phyloP scores from a whole-genome alignment of 2,888 invertebrate genomes.

The Stictocephala bisonia region DNA sequence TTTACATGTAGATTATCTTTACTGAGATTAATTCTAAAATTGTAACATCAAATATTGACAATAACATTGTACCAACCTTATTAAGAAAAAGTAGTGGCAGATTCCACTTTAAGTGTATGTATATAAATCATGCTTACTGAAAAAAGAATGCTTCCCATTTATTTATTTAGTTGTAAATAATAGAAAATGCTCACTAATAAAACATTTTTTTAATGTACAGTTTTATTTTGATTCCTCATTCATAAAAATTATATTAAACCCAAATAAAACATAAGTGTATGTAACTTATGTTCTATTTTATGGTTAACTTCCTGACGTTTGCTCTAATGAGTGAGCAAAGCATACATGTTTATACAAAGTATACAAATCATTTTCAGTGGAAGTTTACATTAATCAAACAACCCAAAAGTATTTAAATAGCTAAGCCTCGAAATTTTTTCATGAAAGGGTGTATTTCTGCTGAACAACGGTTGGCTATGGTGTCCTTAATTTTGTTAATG shows the following conservation, averaged over 20 bases:
- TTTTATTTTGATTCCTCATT: too few species aligned
- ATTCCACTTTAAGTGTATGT: slow-evolving; percentile 9
- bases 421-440: slow-evolving; percentile 37
- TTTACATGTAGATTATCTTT: slow-evolving; percentile 1
- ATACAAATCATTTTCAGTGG: too few species aligned
- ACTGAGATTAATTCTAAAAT: slow-evolving; percentile 35
- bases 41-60: slow-evolving; percentile 37
- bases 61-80: background rate
- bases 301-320: too few species aligned
- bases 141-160: slow-evolving; percentile 28
- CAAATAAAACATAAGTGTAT: too few species aligned
- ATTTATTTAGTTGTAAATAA: slow-evolving; percentile 34
- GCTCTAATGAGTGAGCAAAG: too few species aligned
- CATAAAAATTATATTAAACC: too few species aligned
- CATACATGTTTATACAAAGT: too few species aligned
- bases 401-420: too few species aligned
- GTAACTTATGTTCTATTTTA: too few species aligned
- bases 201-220: slow-evolving; percentile 36
- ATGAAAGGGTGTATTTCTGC: slow-evolving; percentile 35
- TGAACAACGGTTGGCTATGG: slow-evolving; percentile 29
- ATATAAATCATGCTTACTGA: slow-evolving; percentile 36
- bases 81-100: too few species aligned
- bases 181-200: slow-evolving; percentile 28
- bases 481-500: slow-evolving; percentile 34
- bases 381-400: too few species aligned